Base-by-base conservation (phyloP, 2,888 invertebrate species). In the Drosophila neonasuta region DNA sequence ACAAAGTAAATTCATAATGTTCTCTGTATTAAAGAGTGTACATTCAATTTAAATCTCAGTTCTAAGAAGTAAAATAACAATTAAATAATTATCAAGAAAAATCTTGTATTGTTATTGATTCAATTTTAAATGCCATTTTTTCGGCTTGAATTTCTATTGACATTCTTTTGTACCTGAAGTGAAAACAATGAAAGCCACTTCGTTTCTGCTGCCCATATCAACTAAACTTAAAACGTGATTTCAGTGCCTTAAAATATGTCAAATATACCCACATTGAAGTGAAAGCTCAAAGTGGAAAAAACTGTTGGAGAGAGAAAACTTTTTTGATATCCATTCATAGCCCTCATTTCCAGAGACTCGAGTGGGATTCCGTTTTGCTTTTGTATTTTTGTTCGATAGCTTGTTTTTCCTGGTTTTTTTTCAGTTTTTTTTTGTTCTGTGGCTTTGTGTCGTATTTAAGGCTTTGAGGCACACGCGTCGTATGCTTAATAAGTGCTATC, bases 381-480 rank as follows among this genome's bases (percentile, higher is more conserved):
- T 13, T 29, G 11, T 29, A 9, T 24, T 34, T 39, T 64, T 65
- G 41, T 49, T 70, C 44, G 44, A 36, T 42, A 17, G 52, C 54
- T 63, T 48, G 34, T 24, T 34, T 41, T 46, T 20, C 32, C n/a
- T 46, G 59, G 54, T 13, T 11, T 34, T 36, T n/a, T n/a, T 5
- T 36, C 24, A 24, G 24, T 36, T 36, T 36, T 36, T 36, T 36
- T 41, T 13, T 41, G 39, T 41, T 41, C 9, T 15, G 39, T 34
- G 60, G 59, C 60, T 66, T 61, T 59, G 49, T 50, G 49, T 57
- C 32, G 62, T 56, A 61, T 71, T 74, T 75, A 76, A 59, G 66
- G 74, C 63, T 72, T 72, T 72, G 61, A 46, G 64, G 68, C 74
- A 67, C 58, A 64, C 60, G 48, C 58, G 51, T 62, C 74, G 72